Conservation (phyloP, 2,888 invertebrate species). For the Ectemnius lituratus region DNA sequence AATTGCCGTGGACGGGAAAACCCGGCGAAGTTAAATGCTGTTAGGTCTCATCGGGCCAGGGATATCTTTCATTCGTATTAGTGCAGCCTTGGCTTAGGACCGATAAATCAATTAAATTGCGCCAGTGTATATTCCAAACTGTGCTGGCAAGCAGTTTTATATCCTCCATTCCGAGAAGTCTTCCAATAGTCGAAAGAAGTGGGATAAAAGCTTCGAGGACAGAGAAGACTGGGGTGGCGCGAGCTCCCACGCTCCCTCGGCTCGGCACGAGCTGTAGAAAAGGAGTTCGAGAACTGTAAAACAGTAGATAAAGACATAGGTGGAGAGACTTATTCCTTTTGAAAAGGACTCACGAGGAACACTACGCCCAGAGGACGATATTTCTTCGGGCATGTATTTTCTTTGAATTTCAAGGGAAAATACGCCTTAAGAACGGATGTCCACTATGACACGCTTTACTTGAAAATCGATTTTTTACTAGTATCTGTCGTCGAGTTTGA, state of each 20-base stretch:
- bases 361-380: constrained; percentile 27
- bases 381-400: constrained; percentile 31
- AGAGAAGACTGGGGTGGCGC: constrained; percentile 20
- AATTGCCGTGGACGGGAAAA: too few species aligned
- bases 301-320: constrained; percentile 34
- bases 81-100: background rate
- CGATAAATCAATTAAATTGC: constrained; percentile 7
- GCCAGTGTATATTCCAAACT: background rate
- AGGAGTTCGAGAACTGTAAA: constrained; percentile 14
- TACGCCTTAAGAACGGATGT: constrained; percentile 10
- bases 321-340: constrained; percentile 45
- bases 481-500: background rate
- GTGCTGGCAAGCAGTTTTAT: background rate
- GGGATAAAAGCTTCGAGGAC: constrained; percentile 25
- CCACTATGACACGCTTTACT: too few species aligned
- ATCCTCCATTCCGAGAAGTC: constrained; percentile 13
- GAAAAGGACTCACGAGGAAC: constrained; percentile 28
- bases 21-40: too few species aligned
- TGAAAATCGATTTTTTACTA: constrained; percentile 21
- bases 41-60: too few species aligned
- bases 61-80: too few species aligned
- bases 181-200: background rate
- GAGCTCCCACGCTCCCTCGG: too few species aligned
- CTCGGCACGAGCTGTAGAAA: background rate
- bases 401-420: constrained; percentile 25